Percentiles rank a stretch among this genome's conserved stretches.
Conservation (phyloP, 1,140 invertebrate genomes). For the Sipha flava region DNA sequence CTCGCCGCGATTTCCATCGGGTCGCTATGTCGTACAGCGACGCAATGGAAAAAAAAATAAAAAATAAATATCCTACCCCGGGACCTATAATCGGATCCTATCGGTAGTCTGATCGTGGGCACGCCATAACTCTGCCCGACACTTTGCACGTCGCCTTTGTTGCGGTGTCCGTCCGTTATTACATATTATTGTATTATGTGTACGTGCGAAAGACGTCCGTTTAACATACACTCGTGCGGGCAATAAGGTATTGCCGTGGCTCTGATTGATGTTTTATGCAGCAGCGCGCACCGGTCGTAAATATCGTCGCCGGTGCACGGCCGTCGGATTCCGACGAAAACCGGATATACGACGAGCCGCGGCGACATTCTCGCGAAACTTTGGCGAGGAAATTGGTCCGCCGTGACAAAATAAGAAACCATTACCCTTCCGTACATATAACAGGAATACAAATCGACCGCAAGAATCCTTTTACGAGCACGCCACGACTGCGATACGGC, state of each 20-base stretch:
- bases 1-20: not conserved
- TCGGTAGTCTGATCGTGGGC: conserved; percentile 11
- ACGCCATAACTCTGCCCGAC: conserved; percentile 8
- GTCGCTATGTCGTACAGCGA: not conserved
- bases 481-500: too few relatives aligned
- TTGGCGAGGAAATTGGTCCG: conserved; percentile 19
- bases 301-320: not conserved
- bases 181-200: not conserved
- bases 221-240: not conserved
- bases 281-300: conserved; percentile 19
- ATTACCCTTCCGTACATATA: too few relatives aligned
- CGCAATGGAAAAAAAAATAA: not conserved
- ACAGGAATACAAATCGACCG: not conserved
- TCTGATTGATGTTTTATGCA: conserved; percentile 28
- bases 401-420: conserved; percentile 7
- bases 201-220: not conserved
- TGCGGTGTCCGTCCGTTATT: not conserved
- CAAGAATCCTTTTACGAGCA: not conserved
- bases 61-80: not conserved
- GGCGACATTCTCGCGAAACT: not conserved
- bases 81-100: not conserved
- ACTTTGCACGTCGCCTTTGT: conserved; percentile 13
- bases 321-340: conserved; percentile 3
- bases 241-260: conserved; percentile 17
- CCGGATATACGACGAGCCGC: too few relatives aligned